Conservation (phyloP, 53 echinoderm and acorn worm genomes). For the Echinometra lucunter region DNA sequence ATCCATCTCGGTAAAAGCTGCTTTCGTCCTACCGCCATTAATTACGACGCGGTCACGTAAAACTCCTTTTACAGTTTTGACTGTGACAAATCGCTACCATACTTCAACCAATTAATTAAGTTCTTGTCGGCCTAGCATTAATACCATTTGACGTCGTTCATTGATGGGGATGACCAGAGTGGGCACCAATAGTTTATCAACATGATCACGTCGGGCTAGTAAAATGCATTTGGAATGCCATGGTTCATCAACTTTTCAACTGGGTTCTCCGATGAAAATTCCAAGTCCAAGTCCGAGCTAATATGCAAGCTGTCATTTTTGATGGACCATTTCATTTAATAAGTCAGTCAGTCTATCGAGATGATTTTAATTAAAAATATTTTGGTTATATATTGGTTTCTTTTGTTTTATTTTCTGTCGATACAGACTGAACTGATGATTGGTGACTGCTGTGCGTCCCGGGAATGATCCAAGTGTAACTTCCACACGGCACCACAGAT, state of each 20-base stretch:
- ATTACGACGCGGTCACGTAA: not conserved
- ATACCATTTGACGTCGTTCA: too few relatives aligned
- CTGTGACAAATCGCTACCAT: not conserved
- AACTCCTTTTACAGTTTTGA: not conserved
- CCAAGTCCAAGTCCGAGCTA: too few relatives aligned
- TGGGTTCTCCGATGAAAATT: too few relatives aligned
- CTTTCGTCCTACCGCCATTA: not conserved
- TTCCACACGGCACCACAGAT: not conserved
- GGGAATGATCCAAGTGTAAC: not conserved
- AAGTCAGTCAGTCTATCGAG: too few relatives aligned
- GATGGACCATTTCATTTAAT: too few relatives aligned
- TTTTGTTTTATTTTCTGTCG: not conserved
- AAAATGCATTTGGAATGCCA: not conserved
- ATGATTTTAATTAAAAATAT: too few relatives aligned
- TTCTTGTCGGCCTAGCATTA: not conserved
- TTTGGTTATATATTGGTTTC: not conserved
- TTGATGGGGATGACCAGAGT: not conserved
- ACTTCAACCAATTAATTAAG: slow-evolving; percentile 3
- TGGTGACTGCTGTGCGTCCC: not conserved
- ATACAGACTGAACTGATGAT: not conserved
- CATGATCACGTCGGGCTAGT: not conserved
- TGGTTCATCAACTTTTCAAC: not conserved
- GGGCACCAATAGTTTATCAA: too few relatives aligned
- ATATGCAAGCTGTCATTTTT: too few relatives aligned
- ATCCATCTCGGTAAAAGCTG: not conserved